A percentile compares a stretch with the other conserved stretches of the same genome.
phyloP scores from a whole-genome alignment of 2,888 invertebrate species.

The Eumacrocentrus americanus region DNA sequence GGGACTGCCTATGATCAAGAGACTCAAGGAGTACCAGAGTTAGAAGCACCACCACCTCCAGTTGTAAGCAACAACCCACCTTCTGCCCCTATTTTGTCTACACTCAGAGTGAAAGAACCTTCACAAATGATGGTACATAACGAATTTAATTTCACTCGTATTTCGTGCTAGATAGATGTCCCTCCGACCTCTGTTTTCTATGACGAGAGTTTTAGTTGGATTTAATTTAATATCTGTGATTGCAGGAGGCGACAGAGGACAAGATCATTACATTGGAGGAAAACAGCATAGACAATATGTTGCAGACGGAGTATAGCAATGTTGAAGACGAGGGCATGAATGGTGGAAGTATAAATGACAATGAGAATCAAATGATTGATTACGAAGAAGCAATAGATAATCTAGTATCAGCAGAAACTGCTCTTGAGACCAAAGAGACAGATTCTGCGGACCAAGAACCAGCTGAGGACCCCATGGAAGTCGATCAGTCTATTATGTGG shows the following conservation, averaged over 20 bases:
- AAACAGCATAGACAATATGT: slow-evolving; percentile 40
- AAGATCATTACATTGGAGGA: slow-evolving; percentile 38
- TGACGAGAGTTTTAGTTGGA: neutral
- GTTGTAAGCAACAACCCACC: slow-evolving; percentile 48
- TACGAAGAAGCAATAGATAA: slow-evolving; percentile 39
- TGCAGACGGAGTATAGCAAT: slow-evolving; percentile 37
- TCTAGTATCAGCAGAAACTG: slow-evolving; percentile 32
- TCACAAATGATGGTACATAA: slow-evolving; percentile 38
- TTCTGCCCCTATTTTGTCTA: slow-evolving; percentile 42
- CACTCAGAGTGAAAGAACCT: slow-evolving; percentile 44
- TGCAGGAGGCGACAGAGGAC: slow-evolving; percentile 31
- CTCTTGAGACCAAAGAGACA: slow-evolving; percentile 36
- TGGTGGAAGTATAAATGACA: slow-evolving; percentile 39
- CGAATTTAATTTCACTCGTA: slow-evolving; percentile 7
- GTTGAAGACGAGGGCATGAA: slow-evolving; percentile 47
- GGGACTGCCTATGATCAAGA: slow-evolving; percentile 38
- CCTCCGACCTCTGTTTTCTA: neutral
- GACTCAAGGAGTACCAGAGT: slow-evolving; percentile 47
- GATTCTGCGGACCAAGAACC: slow-evolving; percentile 35
- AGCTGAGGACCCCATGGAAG: slow-evolving; percentile 35
- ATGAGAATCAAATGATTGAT: slow-evolving; percentile 33
- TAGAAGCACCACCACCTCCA: slow-evolving; percentile 49
- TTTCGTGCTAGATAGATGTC: neutral
- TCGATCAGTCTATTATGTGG: slow-evolving; percentile 38
- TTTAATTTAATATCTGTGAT: neutral